These are phyloP conservation scores for Pangasianodon hypophthalmus DNA, from an alignment of 2,113 vertebrate species.

Conservation along the genomic window DNA sequence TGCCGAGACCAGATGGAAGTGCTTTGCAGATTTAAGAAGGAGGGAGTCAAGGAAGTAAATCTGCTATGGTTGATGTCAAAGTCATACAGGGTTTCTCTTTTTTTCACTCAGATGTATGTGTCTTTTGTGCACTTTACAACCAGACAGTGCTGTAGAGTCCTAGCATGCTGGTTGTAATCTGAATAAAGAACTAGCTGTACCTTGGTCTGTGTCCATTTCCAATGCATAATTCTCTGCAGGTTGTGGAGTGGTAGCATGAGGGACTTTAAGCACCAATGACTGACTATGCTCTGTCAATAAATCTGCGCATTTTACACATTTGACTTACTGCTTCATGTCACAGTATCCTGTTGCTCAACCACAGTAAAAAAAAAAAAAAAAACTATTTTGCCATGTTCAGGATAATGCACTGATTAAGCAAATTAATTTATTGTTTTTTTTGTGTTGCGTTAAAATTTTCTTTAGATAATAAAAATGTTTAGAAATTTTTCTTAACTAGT, in stretches of 20 bases:
- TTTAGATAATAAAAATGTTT: background rate
- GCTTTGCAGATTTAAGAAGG: slow-evolving; percentile 44
- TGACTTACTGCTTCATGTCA: background rate
- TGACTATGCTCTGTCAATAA: background rate
- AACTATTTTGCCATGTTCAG: background rate
- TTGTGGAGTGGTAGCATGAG: background rate
- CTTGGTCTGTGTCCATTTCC: background rate
- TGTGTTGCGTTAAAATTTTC: background rate
- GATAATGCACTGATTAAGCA: background rate
- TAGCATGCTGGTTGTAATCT: background rate
- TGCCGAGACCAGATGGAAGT: slow-evolving; percentile 31
- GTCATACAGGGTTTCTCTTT: background rate
- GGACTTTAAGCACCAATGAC: background rate
- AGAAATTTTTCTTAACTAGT: background rate
- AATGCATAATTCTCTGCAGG: background rate
- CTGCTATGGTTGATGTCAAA: background rate
- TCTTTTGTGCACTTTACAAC: background rate
- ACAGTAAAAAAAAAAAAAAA: background rate
- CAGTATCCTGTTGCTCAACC: background rate
- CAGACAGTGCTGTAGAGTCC: no score
- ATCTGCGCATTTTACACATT: background rate
- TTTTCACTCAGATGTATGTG: background rate
- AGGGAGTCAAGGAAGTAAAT: background rate
- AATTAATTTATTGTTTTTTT: no score
- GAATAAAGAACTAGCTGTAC: background rate